phyloP scores from a whole-genome alignment of 2,113 vertebrate genomes.

The Sarotherodon lohbergeri region DNA sequence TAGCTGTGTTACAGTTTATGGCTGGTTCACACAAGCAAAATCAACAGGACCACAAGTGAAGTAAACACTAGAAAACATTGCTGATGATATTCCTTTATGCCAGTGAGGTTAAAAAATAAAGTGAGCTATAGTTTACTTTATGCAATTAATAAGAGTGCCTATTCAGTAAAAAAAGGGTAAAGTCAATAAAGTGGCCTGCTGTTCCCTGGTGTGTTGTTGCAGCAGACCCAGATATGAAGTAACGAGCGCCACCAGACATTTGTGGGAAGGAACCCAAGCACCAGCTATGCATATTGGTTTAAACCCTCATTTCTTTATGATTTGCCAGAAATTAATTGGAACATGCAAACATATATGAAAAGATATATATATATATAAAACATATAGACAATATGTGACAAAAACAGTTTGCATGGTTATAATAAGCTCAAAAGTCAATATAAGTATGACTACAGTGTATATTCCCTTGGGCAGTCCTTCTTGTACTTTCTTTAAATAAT shows the following conservation, averaged over 20 bases:
- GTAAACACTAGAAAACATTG: neutral
- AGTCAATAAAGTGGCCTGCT: neutral
- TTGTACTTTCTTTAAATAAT: neutral
- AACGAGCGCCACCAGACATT: neutral
- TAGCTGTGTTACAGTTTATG: neutral
- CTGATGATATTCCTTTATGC: neutral
- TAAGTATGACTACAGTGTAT: too few species aligned
- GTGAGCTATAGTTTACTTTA: neutral
- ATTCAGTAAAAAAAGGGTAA: neutral
- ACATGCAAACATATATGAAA: neutral
- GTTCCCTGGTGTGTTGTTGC: neutral
- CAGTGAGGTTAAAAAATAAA: neutral
- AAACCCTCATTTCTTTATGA: neutral
- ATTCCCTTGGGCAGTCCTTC: too few species aligned
- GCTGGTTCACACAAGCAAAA: neutral
- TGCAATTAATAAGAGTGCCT: neutral
- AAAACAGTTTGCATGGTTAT: too few species aligned
- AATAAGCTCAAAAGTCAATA: too few species aligned
- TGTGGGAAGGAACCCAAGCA: neutral
- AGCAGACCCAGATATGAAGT: neutral
- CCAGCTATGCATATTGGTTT: neutral
- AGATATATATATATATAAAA: neutral
- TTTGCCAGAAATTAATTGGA: neutral
- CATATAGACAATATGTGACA: too few species aligned
- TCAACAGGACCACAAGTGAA: neutral